phyloP scores from a whole-genome alignment of 2,888 invertebrate genomes.

The Microchrysa polita region DNA sequence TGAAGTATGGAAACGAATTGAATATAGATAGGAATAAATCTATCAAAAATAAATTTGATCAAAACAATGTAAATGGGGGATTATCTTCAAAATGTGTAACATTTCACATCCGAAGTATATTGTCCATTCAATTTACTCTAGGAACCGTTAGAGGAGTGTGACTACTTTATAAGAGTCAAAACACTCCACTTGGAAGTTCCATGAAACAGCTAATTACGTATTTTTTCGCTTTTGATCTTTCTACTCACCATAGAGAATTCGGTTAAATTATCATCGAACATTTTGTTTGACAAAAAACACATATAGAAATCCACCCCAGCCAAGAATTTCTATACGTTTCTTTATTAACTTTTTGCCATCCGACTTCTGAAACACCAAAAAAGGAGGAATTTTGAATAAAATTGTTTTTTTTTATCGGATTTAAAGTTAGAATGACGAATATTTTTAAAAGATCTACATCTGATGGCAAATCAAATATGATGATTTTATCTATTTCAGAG shows the following conservation, averaged over 20 bases:
- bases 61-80: background rate
- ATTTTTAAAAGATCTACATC: background rate
- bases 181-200: constrained; percentile 39
- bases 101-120: constrained; percentile 10
- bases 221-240: background rate
- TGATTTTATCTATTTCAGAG: no score
- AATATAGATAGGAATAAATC: no score
- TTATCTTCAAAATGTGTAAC: constrained; percentile 22
- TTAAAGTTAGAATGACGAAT: background rate
- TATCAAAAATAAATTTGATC: no score
- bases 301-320: no score
- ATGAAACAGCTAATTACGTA: background rate
- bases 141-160: constrained; percentile 21
- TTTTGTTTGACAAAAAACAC: background rate
- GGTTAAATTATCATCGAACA: constrained; percentile 2
- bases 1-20: no score
- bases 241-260: background rate
- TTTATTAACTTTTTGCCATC: background rate
- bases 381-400: background rate
- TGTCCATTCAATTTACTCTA: background rate
- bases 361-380: constrained; percentile 4
- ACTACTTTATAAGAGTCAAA: background rate
- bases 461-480: no score
- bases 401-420: background rate
- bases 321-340: no score